Evolutionary conservation across 2,113 vertebrate genomes (phyloP).

Genomic region (Oreochromis niloticus): DNA sequence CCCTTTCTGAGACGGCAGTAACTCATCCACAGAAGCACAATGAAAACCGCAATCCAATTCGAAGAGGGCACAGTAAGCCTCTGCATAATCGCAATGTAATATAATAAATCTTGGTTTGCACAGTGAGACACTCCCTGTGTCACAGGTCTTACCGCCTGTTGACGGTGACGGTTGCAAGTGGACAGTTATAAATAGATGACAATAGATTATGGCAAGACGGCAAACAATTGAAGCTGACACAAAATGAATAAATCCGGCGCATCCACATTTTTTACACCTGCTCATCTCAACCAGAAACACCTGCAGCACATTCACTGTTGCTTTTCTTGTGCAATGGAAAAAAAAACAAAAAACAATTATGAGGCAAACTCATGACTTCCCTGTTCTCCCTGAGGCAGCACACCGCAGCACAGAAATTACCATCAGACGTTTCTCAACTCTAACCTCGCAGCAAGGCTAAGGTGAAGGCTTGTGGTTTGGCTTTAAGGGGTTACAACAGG

Average conservation of each 20-base stretch:
- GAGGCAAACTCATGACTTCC: slow-evolving; percentile 1
- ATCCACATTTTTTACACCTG: background rate
- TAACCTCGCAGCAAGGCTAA: background rate
- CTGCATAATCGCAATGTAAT: background rate
- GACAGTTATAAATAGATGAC: background rate
- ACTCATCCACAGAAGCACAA: background rate
- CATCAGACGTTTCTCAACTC: background rate
- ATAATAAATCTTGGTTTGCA: background rate
- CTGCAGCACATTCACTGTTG: background rate
- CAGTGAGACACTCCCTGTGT: background rate
- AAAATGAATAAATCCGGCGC: background rate
- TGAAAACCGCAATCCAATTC: background rate
- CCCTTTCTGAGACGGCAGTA: background rate
- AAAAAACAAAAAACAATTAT: background rate
- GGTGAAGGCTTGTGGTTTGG: background rate
- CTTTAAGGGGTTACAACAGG: background rate
- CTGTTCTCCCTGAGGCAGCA: background rate
- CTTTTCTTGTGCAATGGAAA: background rate
- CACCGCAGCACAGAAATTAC: background rate
- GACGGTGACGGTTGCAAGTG: background rate
- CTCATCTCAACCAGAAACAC: background rate
- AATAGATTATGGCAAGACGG: background rate
- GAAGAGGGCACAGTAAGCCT: background rate
- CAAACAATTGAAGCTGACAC: background rate
- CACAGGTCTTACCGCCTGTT: background rate